Evolutionary conservation across 2,797 vertebrate genomes (phyloP), one percentile per base, ranked within the genome.

Genomic region (Sebastiscus tertius): DNA sequence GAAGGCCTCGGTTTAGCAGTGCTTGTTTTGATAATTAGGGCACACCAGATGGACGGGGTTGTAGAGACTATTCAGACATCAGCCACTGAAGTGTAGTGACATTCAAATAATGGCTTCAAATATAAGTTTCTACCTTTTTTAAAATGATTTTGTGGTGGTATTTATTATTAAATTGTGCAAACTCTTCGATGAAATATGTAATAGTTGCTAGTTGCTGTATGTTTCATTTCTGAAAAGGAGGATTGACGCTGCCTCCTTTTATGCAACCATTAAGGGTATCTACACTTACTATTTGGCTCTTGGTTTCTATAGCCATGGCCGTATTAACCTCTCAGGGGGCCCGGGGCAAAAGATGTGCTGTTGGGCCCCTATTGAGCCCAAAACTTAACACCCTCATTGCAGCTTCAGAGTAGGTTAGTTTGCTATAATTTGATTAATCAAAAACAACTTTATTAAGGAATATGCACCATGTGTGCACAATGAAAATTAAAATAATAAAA

Each of bases 11-110:
- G 63, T 81, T 78, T 64, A 73, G 62, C 34, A 8, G 33, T 4
- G 75, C 74, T 83, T 78, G 77, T 80, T 87, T 84, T 60, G 24
- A 75, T 83, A n/a, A 84, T 80, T 75, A 27, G 22, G 55, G 36
- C 33, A 11, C 63, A 75, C 69, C 52, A 33, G 68, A 74, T 22
- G 59, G 83, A 46, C 20, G 13, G 60, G 56, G 69, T 26, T 63
- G 27, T 10, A 18, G 52, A 56, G 12, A 59, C 33, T 46, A 13
- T 59, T 67, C 33, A 65, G 36, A 66, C 74, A 14, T 81, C 72
- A 71, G 18, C 74, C 56, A 65, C 56, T 36, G 54, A 67, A 16
- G 13, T 33, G 36, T 22, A 16, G 29, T 54, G 31, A 58, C 42
- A 29, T 72, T 69, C 2, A 36, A 12, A 27, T 8, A 24, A 26